Conservation (phyloP, 2,113 vertebrate genomes). For the Cryptotis parvus region DNA sequence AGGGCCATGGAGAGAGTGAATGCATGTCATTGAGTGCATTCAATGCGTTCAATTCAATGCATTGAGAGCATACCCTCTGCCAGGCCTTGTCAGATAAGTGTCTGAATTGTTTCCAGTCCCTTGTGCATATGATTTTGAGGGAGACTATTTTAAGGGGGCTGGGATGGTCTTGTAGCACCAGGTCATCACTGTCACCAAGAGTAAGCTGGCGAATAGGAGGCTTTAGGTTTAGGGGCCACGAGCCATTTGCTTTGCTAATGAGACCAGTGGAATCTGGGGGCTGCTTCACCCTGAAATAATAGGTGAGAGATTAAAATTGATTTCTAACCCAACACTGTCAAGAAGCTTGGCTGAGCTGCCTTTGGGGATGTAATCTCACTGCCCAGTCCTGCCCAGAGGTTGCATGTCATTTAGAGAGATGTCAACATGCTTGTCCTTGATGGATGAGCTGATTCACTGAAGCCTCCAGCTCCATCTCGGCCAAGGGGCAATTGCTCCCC, state of each 20-base stretch:
- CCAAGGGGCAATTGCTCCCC: not conserved
- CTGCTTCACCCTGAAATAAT: constrained; percentile 74
- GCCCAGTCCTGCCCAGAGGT: constrained; percentile 56
- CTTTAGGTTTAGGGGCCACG: not conserved
- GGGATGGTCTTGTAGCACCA: constrained; percentile 14
- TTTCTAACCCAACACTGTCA: constrained; percentile 78
- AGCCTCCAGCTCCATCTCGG: not conserved
- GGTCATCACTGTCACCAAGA: not conserved
- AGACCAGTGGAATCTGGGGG: constrained; percentile 56
- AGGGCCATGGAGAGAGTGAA: not conserved
- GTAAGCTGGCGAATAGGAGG: not conserved
- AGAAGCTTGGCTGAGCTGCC: constrained; percentile 62
- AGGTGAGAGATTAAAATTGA: constrained; percentile 83
- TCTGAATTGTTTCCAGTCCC: not conserved
- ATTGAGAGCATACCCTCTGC: not conserved
- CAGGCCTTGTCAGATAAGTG: not conserved
- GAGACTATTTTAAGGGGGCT: not conserved
- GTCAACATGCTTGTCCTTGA: constrained; percentile 56
- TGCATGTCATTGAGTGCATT: not conserved
- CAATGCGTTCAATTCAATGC: no score
- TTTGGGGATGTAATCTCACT: constrained; percentile 70
- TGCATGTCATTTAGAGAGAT: constrained; percentile 58
- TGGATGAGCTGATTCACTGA: constrained; percentile 22
- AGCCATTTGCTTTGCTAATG: constrained; percentile 78
- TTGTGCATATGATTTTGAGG: not conserved